Evolutionary conservation across 30 jellyfish, hydroid and myxozoan genomes (phyloP).

Genomic region (Hydractinia echinata): DNA sequence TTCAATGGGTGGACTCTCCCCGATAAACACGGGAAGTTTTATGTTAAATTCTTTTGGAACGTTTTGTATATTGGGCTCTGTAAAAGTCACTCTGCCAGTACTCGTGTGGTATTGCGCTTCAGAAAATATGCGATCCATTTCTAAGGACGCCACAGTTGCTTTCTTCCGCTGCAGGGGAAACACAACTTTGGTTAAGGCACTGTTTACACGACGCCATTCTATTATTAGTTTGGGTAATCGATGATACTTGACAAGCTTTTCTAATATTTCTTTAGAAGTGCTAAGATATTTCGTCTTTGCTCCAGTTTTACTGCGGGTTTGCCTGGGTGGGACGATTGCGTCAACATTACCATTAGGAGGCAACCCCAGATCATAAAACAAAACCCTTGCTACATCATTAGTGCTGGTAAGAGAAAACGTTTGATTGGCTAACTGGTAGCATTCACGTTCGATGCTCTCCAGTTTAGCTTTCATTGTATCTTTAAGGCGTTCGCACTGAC

Average conservation of each 20-base stretch:
- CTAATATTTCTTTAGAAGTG: slow-evolving; percentile 82
- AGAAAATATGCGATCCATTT: slow-evolving; percentile 61
- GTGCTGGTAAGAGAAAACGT: slow-evolving; percentile 67
- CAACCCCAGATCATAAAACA: slow-evolving; percentile 59
- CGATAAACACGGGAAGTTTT: slow-evolving; percentile 1
- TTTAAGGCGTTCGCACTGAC: slow-evolving; percentile 50
- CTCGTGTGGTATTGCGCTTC: slow-evolving; percentile 65
- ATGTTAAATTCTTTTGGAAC: slow-evolving; percentile 89
- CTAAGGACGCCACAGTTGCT: neutral
- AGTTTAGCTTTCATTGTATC: slow-evolving; percentile 36
- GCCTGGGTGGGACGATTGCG: slow-evolving; percentile 30
- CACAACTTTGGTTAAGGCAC: slow-evolving; percentile 68
- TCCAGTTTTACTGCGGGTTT: slow-evolving; percentile 27
- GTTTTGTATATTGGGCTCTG: slow-evolving; percentile 88
- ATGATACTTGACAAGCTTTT: slow-evolving; percentile 63
- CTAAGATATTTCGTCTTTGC: slow-evolving; percentile 57
- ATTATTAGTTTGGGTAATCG: slow-evolving; percentile 67
- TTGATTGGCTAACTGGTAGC: slow-evolving; percentile 51
- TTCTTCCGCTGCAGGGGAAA: slow-evolving; percentile 74
- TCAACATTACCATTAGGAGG: slow-evolving; percentile 72
- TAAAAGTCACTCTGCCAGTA: slow-evolving; percentile 84
- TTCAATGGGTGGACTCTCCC: slow-evolving; percentile 13
- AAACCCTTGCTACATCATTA: slow-evolving; percentile 82
- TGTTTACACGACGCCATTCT: slow-evolving; percentile 91
- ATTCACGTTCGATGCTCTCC: slow-evolving; percentile 48